A percentile compares a stretch with the other conserved stretches of the same genome.
Evolutionary conservation across 2,888 invertebrate species (phyloP).

Genomic region (Drosophila subquinaria): DNA sequence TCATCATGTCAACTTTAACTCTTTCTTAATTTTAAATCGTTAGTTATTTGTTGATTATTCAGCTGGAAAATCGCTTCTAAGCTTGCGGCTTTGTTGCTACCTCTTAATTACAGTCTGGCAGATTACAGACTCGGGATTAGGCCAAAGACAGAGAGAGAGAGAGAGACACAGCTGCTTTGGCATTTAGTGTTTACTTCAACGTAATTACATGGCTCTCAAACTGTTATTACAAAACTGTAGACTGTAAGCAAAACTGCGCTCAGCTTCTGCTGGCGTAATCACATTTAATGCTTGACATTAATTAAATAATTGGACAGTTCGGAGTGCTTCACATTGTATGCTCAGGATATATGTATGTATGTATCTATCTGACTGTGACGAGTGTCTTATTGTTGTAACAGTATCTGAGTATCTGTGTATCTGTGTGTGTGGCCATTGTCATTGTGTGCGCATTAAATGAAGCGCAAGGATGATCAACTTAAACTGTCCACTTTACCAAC

Average conservation of each 20-base stretch:
- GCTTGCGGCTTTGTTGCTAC: neutral
- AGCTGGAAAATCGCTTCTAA: neutral
- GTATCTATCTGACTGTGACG: neutral
- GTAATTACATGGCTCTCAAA: constrained; percentile 28
- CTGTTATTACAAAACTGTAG: constrained; percentile 41
- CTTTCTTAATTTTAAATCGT: neutral
- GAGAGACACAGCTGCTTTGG: neutral
- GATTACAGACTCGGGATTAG: constrained; percentile 14
- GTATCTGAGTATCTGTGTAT: neutral
- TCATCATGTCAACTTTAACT: neutral
- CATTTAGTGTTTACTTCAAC: constrained; percentile 7
- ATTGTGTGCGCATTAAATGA: constrained; percentile 38
- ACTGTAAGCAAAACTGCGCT: constrained; percentile 13
- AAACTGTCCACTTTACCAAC: constrained; percentile 30
- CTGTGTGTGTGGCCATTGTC: constrained; percentile 8
- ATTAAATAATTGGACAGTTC: constrained; percentile 47
- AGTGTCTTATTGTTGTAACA: neutral
- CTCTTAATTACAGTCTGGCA: constrained; percentile 13
- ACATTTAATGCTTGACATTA: constrained; percentile 57
- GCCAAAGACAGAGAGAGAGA: neutral
- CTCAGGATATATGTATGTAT: neutral
- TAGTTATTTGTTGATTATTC: neutral
- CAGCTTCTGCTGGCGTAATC: constrained; percentile 37
- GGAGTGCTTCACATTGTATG: constrained; percentile 26
- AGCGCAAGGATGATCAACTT: constrained; percentile 49